Evolutionary conservation across 2,888 invertebrate genomes (phyloP), one percentile per base, ranked within the genome.

Genomic region (Steinernema carpocapsae): DNA sequence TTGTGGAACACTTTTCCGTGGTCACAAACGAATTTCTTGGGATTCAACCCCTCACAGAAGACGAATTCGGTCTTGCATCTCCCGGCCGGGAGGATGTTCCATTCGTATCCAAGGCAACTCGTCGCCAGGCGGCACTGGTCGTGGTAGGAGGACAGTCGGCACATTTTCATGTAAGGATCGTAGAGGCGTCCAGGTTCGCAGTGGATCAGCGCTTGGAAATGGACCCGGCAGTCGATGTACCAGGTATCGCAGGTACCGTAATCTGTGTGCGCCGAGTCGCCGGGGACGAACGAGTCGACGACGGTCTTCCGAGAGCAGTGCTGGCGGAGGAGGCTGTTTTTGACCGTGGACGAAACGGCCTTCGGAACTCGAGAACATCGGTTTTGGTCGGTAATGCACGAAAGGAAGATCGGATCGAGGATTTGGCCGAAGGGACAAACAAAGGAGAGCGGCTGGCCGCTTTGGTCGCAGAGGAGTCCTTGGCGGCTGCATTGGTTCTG

Each of bases 31-130:
- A 73, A 74, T 26, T 74, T 22, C 6, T 45, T 48, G 19, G 74
- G 72, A 12, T n/a, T 75, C 3, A 48, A 24, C n/a, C 78, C 78
- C 24, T 73, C 74, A 51, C 78, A 78, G 72, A 73, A 78, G 56
- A 78, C 42, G 52, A 79, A 79, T 45, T 78, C 75, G 3, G 71
- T 26, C n/a, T 71, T 48, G 64, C 78, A 78, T 1, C 52, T 46
- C 17, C 78, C 78, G 24, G 76, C 29, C 17, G 78, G 73, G 48
- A 74, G 70, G 48, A 73, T 79, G 42, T 74, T 22, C 78, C 78
- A 78, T n/a, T 56, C 24, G 56, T 22, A 56, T 22, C 56, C 56
- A 32, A 10, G 51, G 76, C 42, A 77, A 74, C 26, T 75, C 73
- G 26, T 77, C 76, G 19, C 71, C 56, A n/a, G 37, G 32, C 22